Conservation (phyloP, 2,797 vertebrate species). For the Myioborus melanocephalus region DNA sequence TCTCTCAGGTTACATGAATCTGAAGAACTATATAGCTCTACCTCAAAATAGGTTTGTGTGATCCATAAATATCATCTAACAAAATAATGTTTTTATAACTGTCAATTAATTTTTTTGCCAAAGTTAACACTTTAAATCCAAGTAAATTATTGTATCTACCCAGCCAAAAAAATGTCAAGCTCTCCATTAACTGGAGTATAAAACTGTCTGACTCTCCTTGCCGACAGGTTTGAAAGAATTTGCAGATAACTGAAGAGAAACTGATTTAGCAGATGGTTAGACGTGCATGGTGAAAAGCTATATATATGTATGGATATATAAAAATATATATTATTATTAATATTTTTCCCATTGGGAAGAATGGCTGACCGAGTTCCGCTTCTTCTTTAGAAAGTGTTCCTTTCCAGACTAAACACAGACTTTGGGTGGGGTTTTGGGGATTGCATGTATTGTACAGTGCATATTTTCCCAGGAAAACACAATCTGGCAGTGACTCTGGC, state of each 20-base stretch:
- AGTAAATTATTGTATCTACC: conserved; percentile 43
- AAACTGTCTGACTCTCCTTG: conserved; percentile 63
- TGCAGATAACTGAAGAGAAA: conserved; percentile 55
- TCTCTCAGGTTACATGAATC: conserved; percentile 24
- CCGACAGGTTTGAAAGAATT: conserved; percentile 60
- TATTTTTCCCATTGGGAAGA: conserved; percentile 63
- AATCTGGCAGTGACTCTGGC: conserved; percentile 27
- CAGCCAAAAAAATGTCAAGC: conserved; percentile 60
- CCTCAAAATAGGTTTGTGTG: conserved; percentile 49
- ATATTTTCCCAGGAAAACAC: conserved; percentile 67
- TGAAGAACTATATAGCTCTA: conserved; percentile 14
- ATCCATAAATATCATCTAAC: conserved; percentile 62
- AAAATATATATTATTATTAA: conserved; percentile 31
- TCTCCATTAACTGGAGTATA: conserved; percentile 59
- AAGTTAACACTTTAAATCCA: conserved; percentile 66
- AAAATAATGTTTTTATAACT: conserved; percentile 64
- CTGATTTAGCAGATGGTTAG: conserved; percentile 67
- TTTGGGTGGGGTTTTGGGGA: conserved; percentile 58
- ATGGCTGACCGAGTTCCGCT: conserved; percentile 33
- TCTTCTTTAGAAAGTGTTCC: conserved; percentile 31
- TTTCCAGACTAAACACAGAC: conserved; percentile 71
- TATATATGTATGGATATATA: background rate
- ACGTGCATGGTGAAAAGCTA: conserved; percentile 35
- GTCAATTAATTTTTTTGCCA: conserved; percentile 65
- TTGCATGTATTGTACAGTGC: conserved; percentile 54